A percentile compares a stretch with the other conserved stretches of the same genome.
Evolutionary conservation across 2,888 invertebrate genomes (phyloP).

Genomic region (Tiliacea aurago): DNA sequence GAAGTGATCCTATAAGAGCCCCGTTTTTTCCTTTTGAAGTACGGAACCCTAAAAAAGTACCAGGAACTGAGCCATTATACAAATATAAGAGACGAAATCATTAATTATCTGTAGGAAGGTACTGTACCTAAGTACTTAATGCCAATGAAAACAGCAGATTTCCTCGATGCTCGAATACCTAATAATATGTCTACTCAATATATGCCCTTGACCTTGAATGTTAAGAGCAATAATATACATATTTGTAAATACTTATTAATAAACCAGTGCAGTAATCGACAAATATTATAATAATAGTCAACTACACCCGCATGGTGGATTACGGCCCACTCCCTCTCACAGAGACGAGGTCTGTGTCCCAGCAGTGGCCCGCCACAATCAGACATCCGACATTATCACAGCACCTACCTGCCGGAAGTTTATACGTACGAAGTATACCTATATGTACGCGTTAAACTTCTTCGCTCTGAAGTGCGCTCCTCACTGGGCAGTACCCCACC

Average conservation of each 20-base stretch:
- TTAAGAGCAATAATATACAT: neutral
- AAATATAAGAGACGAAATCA: constrained; percentile 28
- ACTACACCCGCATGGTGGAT: too few relatives aligned
- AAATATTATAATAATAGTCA: neutral
- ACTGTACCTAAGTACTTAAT: neutral
- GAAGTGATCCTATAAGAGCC: too few relatives aligned
- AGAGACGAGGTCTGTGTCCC: too few relatives aligned
- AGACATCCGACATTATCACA: neutral
- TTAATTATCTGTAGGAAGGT: too few relatives aligned
- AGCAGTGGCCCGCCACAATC: too few relatives aligned
- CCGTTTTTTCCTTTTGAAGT: too few relatives aligned
- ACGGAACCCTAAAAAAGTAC: too few relatives aligned
- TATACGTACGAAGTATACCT: too few relatives aligned
- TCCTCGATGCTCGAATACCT: constrained; percentile 18
- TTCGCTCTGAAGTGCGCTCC: too few relatives aligned
- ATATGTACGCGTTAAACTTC: too few relatives aligned
- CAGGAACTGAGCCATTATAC: constrained; percentile 29
- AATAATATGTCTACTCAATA: neutral
- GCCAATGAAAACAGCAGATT: constrained; percentile 21
- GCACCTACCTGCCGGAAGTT: neutral
- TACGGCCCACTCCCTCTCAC: too few relatives aligned
- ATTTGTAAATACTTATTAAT: neutral
- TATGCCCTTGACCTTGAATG: constrained; percentile 26
- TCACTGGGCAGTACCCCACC: too few relatives aligned
- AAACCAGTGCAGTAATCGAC: neutral